Evolutionary conservation across 2,888 invertebrate species (phyloP).

Genomic region (Trachelus troglodyta): DNA sequence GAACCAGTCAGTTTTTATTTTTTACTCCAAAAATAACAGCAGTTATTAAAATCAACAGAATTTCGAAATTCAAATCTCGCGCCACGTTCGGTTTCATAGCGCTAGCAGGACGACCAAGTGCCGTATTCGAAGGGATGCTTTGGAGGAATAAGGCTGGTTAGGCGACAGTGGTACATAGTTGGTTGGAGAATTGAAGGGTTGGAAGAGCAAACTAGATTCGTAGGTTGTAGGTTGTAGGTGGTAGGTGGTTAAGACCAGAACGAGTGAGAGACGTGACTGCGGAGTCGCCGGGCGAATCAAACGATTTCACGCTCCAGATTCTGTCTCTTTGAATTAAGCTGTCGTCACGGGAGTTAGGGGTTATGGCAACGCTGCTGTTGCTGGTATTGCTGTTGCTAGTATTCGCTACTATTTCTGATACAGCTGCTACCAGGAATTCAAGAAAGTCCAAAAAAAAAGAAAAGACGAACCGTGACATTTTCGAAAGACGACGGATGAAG

Average conservation of each 20-base stretch:
- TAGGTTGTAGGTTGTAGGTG: neutral
- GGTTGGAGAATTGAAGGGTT: neutral
- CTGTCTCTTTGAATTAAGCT: conserved; percentile 13
- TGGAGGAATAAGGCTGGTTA: neutral
- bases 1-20: neutral
- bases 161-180: neutral
- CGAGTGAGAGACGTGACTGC: conserved; percentile 49
- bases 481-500: neutral
- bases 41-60: too few species aligned
- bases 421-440: neutral
- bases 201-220: neutral
- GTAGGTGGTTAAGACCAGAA: conserved; percentile 27
- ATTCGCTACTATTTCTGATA: neutral
- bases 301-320: conserved; percentile 64
- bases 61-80: neutral
- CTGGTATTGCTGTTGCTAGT: neutral
- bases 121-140: neutral
- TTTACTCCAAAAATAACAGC: too few species aligned
- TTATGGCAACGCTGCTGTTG: neutral
- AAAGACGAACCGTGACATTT: neutral
- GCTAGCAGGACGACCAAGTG: neutral
- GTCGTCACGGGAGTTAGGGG: neutral
- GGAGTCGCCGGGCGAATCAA: conserved; percentile 58
- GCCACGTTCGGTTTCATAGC: neutral
- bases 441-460: neutral